Conservation (phyloP, 2,797 vertebrate genomes). For the Oryzias dopingdopingensis region DNA sequence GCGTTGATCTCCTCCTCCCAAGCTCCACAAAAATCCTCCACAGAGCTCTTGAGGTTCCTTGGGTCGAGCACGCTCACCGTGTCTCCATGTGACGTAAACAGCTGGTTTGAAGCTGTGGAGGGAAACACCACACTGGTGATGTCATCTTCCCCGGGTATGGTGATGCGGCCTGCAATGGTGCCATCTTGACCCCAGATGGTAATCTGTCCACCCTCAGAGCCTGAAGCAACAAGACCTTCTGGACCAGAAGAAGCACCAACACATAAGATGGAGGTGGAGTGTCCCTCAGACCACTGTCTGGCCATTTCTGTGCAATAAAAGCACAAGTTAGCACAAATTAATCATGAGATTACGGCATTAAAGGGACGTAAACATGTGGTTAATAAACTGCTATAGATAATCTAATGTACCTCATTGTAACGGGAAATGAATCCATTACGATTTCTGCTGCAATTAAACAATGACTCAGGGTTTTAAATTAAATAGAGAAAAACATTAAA, state of each 20-base stretch:
- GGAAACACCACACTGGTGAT: slow-evolving; percentile 84
- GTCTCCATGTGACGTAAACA: slow-evolving; percentile 87
- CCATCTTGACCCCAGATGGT: slow-evolving; percentile 84
- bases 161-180: slow-evolving; percentile 56
- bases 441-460: no score
- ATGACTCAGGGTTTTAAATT: no score
- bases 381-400: background rate
- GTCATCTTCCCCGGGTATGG: slow-evolving; percentile 75
- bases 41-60: slow-evolving; percentile 74
- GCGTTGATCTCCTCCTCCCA: slow-evolving; percentile 94
- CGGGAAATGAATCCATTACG: no score
- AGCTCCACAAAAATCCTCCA: slow-evolving; percentile 73
- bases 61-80: slow-evolving; percentile 82
- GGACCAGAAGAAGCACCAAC: slow-evolving; percentile 70
- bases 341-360: background rate
- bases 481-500: no score
- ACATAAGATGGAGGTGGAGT: slow-evolving; percentile 83
- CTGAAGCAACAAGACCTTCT: slow-evolving; percentile 84
- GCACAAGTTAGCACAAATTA: background rate
- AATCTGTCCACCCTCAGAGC: slow-evolving; percentile 87
- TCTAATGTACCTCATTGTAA: no score
- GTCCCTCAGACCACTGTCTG: slow-evolving; percentile 82
- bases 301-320: slow-evolving; percentile 75
- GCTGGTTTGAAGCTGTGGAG: slow-evolving; percentile 51
- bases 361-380: background rate